Percentiles rank a stretch among this genome's conserved stretches.
These are phyloP conservation scores for Halcyon badia DNA, from an alignment of 2,797 vertebrate species.

Conservation along the genomic window DNA sequence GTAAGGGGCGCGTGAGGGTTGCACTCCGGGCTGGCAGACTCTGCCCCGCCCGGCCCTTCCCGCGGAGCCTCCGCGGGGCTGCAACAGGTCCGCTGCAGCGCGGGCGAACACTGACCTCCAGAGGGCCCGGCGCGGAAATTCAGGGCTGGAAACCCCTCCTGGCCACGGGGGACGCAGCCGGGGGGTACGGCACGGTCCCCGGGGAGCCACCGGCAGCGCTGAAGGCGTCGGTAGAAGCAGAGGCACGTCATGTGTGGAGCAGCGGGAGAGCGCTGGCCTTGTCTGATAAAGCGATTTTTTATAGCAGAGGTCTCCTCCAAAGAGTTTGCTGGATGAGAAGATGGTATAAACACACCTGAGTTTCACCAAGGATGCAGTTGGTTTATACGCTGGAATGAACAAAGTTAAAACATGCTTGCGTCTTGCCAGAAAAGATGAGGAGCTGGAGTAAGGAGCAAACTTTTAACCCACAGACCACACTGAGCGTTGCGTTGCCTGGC, in stretches of 20 bases:
- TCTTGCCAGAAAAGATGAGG: neutral
- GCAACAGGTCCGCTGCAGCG: slow-evolving; percentile 70
- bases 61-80: slow-evolving; percentile 60
- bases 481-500: accelerated
- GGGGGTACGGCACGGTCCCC: neutral
- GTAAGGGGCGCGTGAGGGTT: neutral
- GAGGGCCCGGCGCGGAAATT: slow-evolving; percentile 61
- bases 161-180: neutral
- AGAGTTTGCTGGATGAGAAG: neutral
- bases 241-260: neutral
- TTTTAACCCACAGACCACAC: neutral
- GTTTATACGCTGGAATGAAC: neutral
- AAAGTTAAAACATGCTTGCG: neutral
- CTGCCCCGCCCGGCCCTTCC: slow-evolving; percentile 8
- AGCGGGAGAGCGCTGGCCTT: neutral
- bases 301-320: accelerated
- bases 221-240: neutral
- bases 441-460: neutral
- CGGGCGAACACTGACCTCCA: slow-evolving; percentile 78
- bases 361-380: accelerated
- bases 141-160: neutral
- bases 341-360: neutral
- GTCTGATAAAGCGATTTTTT: accelerated
- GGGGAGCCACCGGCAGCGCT: neutral
- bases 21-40: neutral